Conservation (phyloP, 2,113 vertebrate species). For the Hystrix cristata region DNA sequence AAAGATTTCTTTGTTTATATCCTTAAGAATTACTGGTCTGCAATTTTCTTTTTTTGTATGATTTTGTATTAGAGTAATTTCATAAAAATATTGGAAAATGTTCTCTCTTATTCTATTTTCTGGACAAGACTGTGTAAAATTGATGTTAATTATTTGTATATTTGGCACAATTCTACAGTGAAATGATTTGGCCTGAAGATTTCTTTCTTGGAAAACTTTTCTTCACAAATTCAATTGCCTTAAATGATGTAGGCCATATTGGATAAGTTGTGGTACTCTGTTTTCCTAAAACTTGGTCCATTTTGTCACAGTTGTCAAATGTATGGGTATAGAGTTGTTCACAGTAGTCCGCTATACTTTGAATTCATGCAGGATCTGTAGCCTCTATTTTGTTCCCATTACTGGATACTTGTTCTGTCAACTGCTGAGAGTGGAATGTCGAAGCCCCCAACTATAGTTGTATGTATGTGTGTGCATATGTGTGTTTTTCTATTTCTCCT, state of each 20-base stretch:
- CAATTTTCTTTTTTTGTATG: constrained; percentile 52
- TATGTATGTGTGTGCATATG: not conserved
- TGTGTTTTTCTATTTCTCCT: constrained; percentile 5
- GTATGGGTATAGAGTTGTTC: not conserved
- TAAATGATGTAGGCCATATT: not conserved
- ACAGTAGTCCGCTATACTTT: not conserved
- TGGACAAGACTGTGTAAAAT: not conserved
- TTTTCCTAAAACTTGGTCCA: not conserved
- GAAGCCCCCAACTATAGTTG: not conserved
- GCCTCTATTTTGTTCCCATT: not conserved
- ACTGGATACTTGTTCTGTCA: not conserved
- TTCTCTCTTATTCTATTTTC: constrained; percentile 11
- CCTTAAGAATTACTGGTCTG: not conserved
- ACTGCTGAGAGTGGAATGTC: not conserved
- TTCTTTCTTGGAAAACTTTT: not conserved
- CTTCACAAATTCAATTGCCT: not conserved
- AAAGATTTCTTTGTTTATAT: not conserved
- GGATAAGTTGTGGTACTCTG: not conserved
- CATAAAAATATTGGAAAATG: not conserved
- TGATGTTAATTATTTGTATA: constrained; percentile 14
- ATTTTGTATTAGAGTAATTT: not conserved
- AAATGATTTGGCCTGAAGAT: not conserved
- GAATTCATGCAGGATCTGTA: not conserved
- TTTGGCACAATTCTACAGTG: not conserved
- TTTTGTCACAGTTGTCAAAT: not conserved